These are phyloP conservation scores for Ptychodera flava DNA, from an alignment of 35 echinoderm and acorn worm species.

Conservation along the genomic window DNA sequence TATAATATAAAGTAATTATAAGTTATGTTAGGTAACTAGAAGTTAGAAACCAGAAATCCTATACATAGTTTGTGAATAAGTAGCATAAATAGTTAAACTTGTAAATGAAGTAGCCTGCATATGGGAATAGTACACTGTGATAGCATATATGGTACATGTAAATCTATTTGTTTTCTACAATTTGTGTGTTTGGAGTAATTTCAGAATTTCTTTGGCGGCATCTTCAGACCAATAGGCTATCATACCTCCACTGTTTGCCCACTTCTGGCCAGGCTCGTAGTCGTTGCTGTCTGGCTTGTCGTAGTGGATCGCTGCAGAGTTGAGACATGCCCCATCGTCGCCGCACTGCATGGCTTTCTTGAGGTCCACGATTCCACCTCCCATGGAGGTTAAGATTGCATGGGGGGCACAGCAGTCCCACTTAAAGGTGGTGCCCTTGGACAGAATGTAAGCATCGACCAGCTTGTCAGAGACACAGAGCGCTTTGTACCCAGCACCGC, in stretches of 20 bases:
- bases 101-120: no score
- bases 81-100: no score
- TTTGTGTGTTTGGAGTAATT: no score
- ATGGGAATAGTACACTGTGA: no score
- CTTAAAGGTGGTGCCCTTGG: constrained; percentile 83
- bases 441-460: constrained; percentile 70
- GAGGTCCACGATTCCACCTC: constrained; percentile 65
- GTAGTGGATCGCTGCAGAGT: constrained; percentile 32
- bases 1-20: no score
- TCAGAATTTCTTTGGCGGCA: neutral
- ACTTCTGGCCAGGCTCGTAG: constrained; percentile 25
- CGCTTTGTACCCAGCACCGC: constrained; percentile 91
- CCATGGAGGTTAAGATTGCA: constrained; percentile 64
- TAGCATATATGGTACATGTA: no score
- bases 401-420: constrained; percentile 95
- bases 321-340: neutral
- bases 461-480: constrained; percentile 60
- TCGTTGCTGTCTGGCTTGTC: constrained; percentile 48
- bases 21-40: no score
- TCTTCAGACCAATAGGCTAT: constrained; percentile 44
- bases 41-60: no score
- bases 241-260: constrained; percentile 85
- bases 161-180: no score
- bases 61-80: no score
- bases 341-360: neutral